A percentile compares a stretch with the other conserved stretches of the same genome.
Conservation (phyloP, 2,113 vertebrate genomes). For the Pongo pygmaeus region DNA sequence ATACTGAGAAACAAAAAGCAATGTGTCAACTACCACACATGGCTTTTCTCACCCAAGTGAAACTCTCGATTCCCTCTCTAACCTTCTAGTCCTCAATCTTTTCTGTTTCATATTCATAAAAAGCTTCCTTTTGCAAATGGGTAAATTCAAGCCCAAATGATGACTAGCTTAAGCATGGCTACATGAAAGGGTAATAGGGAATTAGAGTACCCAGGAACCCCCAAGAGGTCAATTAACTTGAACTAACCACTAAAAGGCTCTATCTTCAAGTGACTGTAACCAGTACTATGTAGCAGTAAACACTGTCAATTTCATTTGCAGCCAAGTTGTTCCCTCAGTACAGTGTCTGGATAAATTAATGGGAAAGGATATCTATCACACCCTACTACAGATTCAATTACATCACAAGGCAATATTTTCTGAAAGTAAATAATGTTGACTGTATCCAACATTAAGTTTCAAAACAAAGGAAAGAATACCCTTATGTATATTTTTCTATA, state of each 20-base stretch:
- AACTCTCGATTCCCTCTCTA: background rate
- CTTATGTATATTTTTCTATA: background rate
- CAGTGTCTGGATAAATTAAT: background rate
- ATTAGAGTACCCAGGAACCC: background rate
- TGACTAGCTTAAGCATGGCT: background rate
- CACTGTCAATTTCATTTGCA: slow-evolving; percentile 6
- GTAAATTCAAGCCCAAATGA: background rate
- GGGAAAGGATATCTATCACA: background rate
- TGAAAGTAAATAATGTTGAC: background rate
- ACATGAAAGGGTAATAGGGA: background rate
- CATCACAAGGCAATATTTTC: background rate
- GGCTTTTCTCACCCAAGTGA: background rate
- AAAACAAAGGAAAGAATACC: background rate
- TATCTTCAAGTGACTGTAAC: background rate
- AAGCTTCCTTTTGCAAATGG: background rate
- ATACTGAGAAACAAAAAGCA: background rate
- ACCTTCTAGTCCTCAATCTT: background rate
- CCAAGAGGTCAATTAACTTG: slow-evolving; percentile 60
- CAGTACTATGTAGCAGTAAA: background rate
- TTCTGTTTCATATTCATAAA: background rate
- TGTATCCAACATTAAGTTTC: background rate
- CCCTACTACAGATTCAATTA: background rate
- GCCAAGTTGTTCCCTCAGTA: background rate
- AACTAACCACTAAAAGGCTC: slow-evolving; percentile 35
- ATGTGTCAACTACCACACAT: background rate